Evolutionary conservation across 2,113 vertebrate genomes (phyloP).

Genomic region (Oncorhynchus kisutch): DNA sequence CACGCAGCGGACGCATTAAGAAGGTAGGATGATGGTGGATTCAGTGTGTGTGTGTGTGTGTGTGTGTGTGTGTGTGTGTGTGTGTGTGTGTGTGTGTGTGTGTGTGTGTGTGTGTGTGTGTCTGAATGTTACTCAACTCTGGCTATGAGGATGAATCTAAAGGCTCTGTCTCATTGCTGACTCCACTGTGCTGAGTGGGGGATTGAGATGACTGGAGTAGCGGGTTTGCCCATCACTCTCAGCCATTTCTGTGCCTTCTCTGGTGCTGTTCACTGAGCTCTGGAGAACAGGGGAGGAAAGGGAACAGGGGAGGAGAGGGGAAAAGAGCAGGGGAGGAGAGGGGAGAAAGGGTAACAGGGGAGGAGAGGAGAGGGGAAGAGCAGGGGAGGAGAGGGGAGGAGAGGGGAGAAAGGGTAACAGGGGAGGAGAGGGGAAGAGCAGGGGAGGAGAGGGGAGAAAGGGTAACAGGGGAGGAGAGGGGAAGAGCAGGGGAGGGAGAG

Average conservation of each 20-base stretch:
- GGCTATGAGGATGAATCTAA: too few relatives aligned
- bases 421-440: not conserved
- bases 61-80: not conserved
- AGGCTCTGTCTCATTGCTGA: not conserved
- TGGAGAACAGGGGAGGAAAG: not conserved
- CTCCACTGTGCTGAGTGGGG: not conserved
- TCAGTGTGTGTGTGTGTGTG: not conserved
- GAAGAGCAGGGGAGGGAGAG: not conserved
- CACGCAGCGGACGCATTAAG: slow-evolving; percentile 84
- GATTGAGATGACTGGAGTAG: not conserved
- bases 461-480: not conserved
- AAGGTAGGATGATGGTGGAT: slow-evolving; percentile 78
- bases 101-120: not conserved
- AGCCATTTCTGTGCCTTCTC: slow-evolving; percentile 29
- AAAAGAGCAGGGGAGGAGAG: not conserved
- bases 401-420: too few relatives aligned
- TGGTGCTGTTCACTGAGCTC: not conserved
- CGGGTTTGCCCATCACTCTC: slow-evolving; percentile 41
- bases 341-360: not conserved
- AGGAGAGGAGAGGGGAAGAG: too few relatives aligned
- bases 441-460: too few relatives aligned
- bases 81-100: not conserved
- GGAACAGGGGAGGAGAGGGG: too few relatives aligned
- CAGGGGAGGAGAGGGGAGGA: not conserved
- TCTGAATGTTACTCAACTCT: not conserved